Percentiles rank a stretch among this genome's conserved stretches.
These are phyloP conservation scores for Bungarus multicinctus DNA, from an alignment of 2,113 vertebrate genomes.

Conservation along the genomic window DNA sequence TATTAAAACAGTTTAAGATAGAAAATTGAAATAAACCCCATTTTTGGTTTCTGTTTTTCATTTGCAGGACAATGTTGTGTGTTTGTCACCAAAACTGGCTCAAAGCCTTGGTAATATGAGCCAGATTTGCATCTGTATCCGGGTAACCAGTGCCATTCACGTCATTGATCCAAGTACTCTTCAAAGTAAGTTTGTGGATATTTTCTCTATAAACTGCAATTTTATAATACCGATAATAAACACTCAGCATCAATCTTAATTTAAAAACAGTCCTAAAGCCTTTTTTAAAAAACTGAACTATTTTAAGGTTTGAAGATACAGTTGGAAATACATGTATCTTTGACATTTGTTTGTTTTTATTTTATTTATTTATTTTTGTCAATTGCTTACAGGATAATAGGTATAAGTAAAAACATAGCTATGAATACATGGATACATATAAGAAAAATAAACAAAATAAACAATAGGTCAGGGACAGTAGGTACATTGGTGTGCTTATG, in stretches of 20 bases:
- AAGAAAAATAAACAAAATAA: too few species aligned
- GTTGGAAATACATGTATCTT: background rate
- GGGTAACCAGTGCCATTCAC: constrained; percentile 90
- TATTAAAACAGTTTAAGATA: fast-evolving
- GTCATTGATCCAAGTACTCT: constrained; percentile 91
- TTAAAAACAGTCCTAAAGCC: background rate
- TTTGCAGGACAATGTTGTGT: constrained; percentile 91
- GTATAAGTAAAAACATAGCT: too few species aligned
- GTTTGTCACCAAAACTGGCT: constrained; percentile 89
- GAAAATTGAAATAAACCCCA: background rate
- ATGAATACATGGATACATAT: too few species aligned
- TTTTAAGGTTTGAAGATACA: background rate
- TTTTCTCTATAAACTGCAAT: background rate
- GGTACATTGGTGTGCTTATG: too few species aligned
- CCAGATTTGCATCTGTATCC: constrained; percentile 91
- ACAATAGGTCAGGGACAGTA: too few species aligned
- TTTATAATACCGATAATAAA: background rate
- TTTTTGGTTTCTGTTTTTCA: constrained; percentile 30
- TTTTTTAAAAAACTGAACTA: background rate
- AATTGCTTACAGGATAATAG: too few species aligned
- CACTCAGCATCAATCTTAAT: background rate
- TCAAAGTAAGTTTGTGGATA: constrained; percentile 79
- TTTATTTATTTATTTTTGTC: too few species aligned
- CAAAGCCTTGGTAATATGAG: constrained; percentile 95
- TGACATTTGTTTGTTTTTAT: too few species aligned